Conservation (phyloP, 2,113 vertebrate genomes). For the Caracal caracal region DNA sequence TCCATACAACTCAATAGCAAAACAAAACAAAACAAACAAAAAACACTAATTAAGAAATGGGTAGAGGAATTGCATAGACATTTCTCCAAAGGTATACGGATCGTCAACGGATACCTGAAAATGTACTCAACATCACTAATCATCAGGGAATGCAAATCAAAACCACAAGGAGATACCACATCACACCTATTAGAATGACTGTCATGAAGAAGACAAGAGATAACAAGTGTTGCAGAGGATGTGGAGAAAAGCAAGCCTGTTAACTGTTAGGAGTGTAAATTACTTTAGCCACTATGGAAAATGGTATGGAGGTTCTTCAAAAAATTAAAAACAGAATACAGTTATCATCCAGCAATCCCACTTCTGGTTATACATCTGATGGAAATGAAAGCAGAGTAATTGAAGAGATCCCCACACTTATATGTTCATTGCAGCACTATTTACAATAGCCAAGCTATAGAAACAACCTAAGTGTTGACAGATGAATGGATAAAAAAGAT, state of each 20-base stretch:
- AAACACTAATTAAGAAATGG: neutral
- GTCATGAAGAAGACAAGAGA: neutral
- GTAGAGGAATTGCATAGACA: neutral
- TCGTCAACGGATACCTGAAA: neutral
- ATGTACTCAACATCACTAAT: neutral
- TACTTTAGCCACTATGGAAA: neutral
- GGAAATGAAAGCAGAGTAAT: neutral
- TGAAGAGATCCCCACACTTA: neutral
- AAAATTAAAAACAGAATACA: neutral
- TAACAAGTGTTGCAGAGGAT: neutral
- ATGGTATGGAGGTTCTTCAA: neutral
- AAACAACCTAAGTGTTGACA: neutral
- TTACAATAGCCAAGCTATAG: neutral
- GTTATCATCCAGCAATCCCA: neutral
- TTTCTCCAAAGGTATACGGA: neutral
- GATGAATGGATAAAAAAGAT: neutral
- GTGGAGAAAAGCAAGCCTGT: neutral
- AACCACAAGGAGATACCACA: neutral
- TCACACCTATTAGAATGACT: neutral
- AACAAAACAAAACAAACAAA: neutral
- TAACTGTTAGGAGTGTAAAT: neutral
- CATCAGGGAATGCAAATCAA: neutral
- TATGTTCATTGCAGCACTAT: neutral
- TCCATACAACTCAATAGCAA: neutral
- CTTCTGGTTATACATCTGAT: neutral